phyloP scores from a whole-genome alignment of 2,797 vertebrate genomes.

The Liparis tanakae region DNA sequence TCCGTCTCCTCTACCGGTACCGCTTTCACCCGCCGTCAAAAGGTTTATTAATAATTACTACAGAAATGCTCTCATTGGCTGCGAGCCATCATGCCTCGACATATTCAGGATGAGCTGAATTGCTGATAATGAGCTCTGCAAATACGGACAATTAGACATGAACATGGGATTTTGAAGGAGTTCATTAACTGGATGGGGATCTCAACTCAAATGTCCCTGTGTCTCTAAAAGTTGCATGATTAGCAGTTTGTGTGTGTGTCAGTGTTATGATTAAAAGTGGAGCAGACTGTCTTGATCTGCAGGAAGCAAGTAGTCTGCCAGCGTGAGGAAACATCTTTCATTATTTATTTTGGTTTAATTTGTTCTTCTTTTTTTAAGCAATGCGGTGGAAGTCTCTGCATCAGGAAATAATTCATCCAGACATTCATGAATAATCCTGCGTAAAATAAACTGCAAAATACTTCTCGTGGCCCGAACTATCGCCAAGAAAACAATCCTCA shows the following conservation, averaged over 20 bases:
- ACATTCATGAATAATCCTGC: too few species aligned
- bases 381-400: not conserved
- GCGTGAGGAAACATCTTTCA: not conserved
- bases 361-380: not conserved
- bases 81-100: not conserved
- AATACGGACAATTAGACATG: constrained; percentile 4
- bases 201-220: constrained; percentile 14
- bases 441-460: too few species aligned
- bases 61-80: not conserved
- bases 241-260: not conserved
- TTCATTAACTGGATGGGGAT: constrained; percentile 13
- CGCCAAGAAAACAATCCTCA: too few species aligned
- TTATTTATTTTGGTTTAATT: constrained; percentile 2
- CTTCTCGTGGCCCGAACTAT: too few species aligned
- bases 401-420: constrained; percentile 12
- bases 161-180: not conserved
- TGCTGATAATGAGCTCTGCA: constrained; percentile 8
- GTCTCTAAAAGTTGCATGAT: not conserved
- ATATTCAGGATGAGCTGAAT: constrained; percentile 9
- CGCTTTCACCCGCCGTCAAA: too few species aligned
- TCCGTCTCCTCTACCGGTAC: too few species aligned
- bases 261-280: constrained; percentile 11
- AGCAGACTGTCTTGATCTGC: constrained; percentile 16
- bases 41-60: not conserved
- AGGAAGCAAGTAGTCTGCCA: constrained; percentile 5